phyloP scores from a whole-genome alignment of 2,888 invertebrate species.

The Alitta virens region DNA sequence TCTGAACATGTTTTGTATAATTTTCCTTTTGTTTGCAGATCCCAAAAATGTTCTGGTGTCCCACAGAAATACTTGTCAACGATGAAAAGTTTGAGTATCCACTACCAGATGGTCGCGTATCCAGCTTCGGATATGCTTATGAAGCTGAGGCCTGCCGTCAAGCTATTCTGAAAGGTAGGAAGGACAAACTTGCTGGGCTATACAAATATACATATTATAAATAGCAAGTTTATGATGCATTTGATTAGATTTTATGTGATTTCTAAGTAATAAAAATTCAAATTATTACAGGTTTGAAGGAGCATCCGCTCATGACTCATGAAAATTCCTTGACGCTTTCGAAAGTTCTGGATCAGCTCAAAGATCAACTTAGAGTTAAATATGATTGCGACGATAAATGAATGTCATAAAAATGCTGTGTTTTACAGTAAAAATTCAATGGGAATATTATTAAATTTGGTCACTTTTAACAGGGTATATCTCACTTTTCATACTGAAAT shows the following conservation, averaged over 20 bases:
- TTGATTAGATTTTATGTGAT: no score
- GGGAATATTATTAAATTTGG: no score
- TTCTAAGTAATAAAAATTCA: no score
- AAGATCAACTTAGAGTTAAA: constrained; percentile 7
- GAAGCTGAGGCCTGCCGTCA: constrained; percentile 13
- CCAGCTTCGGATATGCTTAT: constrained; percentile 8
- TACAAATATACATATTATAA: no score
- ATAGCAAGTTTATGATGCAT: no score
- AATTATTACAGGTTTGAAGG: no score
- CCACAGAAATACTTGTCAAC: constrained; percentile 5
- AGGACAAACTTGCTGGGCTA: neutral
- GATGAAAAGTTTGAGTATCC: constrained; percentile 6
- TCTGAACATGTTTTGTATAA: no score
- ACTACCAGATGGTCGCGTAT: constrained; percentile 1
- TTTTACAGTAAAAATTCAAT: no score
- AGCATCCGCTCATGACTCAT: constrained; percentile 10
- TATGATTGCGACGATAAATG: neutral
- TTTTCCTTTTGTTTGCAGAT: neutral
- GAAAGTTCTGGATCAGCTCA: constrained; percentile 16
- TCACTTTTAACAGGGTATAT: no score
- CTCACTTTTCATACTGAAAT: no score
- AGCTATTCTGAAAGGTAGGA: constrained; percentile 12
- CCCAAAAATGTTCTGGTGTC: constrained; percentile 17
- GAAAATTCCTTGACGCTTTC: constrained; percentile 5
- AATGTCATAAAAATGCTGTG: no score